Evolutionary conservation across 2,888 invertebrate genomes (phyloP), one percentile per base, ranked within the genome.

Genomic region (Pristionchus entomophagus): DNA sequence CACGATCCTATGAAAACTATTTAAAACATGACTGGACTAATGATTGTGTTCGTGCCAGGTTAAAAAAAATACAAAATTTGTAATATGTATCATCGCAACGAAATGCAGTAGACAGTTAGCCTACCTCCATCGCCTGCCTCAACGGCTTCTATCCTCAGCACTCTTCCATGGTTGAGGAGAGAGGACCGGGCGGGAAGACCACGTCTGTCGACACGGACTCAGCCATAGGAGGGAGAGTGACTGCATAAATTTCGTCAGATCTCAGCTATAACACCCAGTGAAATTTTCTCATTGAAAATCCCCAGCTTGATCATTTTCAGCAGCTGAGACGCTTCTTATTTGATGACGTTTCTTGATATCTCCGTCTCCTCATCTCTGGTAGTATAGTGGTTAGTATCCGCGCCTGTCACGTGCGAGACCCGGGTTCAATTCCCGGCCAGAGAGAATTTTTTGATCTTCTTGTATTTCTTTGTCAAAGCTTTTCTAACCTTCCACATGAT

Each of bases 61-160:
- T n/a, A 38, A 17, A 41, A 35, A 4, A n/a, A 2, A 69, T 32
- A 32, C n/a, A 56, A 26, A 59, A 59, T n/a, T n/a, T n/a, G n/a
- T n/a, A n/a, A n/a, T n/a, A n/a, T n/a, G n/a, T n/a, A n/a, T n/a
- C n/a, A n/a, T n/a, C n/a, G n/a, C n/a, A 17, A 51, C 17, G n/a
- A n/a, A n/a, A n/a, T n/a, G n/a, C n/a, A n/a, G n/a, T n/a, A n/a
- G n/a, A n/a, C n/a, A n/a, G n/a, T 12, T 62, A 32, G 10, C 19
- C 6, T 84, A 32, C 73, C 73, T 69, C 51, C 88, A 87, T 90
- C 91, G 26, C 86, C 86, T 6, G 84, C 62, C 56, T 29, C 65
- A 8, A 86, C 92, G 14, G 88, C 89, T 22, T 93, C 92, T n/a
- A 93, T 93, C 62, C 90, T 88, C 78, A 93, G 85, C 53, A 93